Percentiles rank a stretch among this genome's conserved stretches.
phyloP scores from a whole-genome alignment of 2,888 invertebrate genomes.

The Drosophila mettleri region DNA sequence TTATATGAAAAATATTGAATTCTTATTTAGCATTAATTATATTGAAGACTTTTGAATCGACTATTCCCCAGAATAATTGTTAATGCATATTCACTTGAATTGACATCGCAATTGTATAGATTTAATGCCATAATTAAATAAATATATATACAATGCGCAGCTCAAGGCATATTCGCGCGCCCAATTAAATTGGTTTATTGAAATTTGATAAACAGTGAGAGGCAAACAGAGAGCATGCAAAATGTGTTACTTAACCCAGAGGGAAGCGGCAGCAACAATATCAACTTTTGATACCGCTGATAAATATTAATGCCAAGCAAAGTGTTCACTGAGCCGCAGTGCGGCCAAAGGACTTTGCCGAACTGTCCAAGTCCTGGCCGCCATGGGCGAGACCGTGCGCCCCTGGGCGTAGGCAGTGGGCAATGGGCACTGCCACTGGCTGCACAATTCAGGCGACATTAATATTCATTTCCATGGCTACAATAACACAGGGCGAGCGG shows the following conservation, averaged over 20 bases:
- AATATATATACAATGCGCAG: slow-evolving; percentile 3
- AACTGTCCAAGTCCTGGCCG: slow-evolving; percentile 26
- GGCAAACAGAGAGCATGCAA: slow-evolving; percentile 69
- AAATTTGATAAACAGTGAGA: slow-evolving; percentile 63
- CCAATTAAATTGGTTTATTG: slow-evolving; percentile 75
- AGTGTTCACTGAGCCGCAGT: slow-evolving; percentile 78
- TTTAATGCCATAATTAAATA: not conserved
- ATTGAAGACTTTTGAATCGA: not conserved
- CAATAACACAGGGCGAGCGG: slow-evolving; percentile 58
- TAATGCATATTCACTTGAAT: not conserved
- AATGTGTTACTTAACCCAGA: slow-evolving; percentile 56
- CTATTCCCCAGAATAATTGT: not conserved
- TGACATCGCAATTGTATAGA: not conserved
- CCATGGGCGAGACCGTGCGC: slow-evolving; percentile 4
- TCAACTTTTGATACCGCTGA: slow-evolving; percentile 74
- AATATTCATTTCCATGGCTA: slow-evolving; percentile 80
- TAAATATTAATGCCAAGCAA: slow-evolving; percentile 79
- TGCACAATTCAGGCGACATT: slow-evolving; percentile 68
- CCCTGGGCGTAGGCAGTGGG: not conserved
- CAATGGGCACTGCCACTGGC: slow-evolving; percentile 13
- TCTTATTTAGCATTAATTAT: too few relatives aligned
- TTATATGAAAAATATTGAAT: too few relatives aligned
- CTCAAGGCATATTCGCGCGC: slow-evolving; percentile 24
- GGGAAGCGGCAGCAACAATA: slow-evolving; percentile 30
- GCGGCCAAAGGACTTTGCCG: slow-evolving; percentile 77